phyloP scores from a whole-genome alignment of 2,797 vertebrate genomes.

The Cetoscarus ocellatus region DNA sequence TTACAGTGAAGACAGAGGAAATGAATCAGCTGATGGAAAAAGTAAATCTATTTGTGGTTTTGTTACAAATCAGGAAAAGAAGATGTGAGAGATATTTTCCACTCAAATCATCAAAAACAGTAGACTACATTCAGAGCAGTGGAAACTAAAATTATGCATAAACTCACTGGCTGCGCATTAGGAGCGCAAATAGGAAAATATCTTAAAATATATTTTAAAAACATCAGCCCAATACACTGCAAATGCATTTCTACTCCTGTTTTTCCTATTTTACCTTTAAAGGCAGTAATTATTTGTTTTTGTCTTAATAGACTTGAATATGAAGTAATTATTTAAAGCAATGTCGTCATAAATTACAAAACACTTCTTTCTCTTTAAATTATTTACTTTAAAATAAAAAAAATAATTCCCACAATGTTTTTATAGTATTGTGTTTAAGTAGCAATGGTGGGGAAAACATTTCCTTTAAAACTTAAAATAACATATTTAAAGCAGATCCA shows the following conservation, averaged over 20 bases:
- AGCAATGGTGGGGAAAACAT: no score
- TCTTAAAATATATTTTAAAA: background rate
- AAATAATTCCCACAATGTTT: constrained; percentile 1
- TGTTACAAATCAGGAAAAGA: background rate
- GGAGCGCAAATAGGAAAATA: background rate
- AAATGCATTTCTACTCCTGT: background rate
- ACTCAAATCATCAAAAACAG: background rate
- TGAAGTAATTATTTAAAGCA: no score
- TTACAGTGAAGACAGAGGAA: background rate
- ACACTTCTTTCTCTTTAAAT: no score
- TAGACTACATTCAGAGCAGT: background rate
- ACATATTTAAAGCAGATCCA: no score
- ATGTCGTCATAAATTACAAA: no score
- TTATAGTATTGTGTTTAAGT: background rate
- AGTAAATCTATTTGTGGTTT: background rate
- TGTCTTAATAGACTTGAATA: no score
- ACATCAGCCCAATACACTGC: background rate
- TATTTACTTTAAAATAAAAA: no score
- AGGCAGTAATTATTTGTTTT: no score
- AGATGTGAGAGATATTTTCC: constrained; percentile 4
- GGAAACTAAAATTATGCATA: background rate
- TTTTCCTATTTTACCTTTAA: no score
- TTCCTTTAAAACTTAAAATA: no score
- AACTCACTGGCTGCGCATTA: background rate
- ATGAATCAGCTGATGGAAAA: constrained; percentile 6